Base-by-base conservation (phyloP, 2,888 invertebrate genomes). In the Chrysolina oricalcia region DNA sequence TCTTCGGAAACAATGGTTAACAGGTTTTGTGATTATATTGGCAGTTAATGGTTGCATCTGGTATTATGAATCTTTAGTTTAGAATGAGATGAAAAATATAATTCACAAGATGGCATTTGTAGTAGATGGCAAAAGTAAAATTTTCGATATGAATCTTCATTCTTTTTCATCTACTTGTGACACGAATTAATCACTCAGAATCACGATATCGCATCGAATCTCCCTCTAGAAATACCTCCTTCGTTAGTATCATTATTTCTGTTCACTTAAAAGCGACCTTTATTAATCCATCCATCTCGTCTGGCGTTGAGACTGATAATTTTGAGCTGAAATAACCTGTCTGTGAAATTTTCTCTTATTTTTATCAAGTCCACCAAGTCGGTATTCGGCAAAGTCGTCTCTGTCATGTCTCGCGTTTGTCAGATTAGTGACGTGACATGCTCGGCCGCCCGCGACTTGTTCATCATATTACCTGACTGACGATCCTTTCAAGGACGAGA, bases 401-500 rank as follows among this genome's bases (percentile, higher is more conserved):
- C 70, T 83, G 85, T 85, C 85, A 83, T 78, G 84, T 85, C 85
- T 84, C 80, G 82, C 83, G 81, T 81, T 77, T 80, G 87, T 87
- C 86, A 86, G 86, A 85, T 86, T 86, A 86, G 83, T 85, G 85
- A 85, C 85, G 81, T 84, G 86, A 86, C 85, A 83, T 83, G 84
- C 77, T 81, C 78, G 85, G 83, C 85, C 86, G 85, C 85, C 85
- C 85, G 86, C 86, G 82, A 83, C 85, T 84, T 82, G 79, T 83
- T 86, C 86, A 84, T 87, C 86, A 86, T 85, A 85, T 86, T 87
- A 87, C 86, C 85, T 86, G 85, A 71, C 77, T 69, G 56, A 48
- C 53, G 72, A 66, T 66, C 27, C 41, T 64, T 19, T 35, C 19
- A 48, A 69, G 56, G 40, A 68, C 40, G 41, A 56, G 41, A 15